phyloP scores from a whole-genome alignment of 2,797 vertebrate genomes.

The Poecilia wingei region DNA sequence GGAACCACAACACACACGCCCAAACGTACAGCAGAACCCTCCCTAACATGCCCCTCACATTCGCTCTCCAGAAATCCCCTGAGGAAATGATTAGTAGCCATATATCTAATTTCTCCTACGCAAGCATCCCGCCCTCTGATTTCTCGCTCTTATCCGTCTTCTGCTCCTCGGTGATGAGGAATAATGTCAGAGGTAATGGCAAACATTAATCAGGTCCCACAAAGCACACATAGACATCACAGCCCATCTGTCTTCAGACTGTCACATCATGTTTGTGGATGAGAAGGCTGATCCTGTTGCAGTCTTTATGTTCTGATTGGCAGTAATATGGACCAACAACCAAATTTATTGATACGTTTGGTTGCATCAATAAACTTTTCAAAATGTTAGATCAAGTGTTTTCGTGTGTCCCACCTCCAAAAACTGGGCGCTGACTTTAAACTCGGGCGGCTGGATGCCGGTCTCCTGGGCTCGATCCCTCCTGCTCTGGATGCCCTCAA shows the following conservation, averaged over 20 bases:
- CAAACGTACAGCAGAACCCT: slow-evolving; percentile 8
- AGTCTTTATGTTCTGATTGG: slow-evolving; percentile 57
- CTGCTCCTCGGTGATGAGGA: slow-evolving; percentile 51
- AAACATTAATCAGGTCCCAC: slow-evolving; percentile 67
- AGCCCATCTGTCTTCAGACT: slow-evolving; percentile 65
- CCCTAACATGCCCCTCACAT: slow-evolving; percentile 38
- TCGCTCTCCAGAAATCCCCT: slow-evolving; percentile 35
- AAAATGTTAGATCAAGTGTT: background rate
- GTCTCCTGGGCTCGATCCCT: slow-evolving; percentile 77
- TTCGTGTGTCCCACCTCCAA: slow-evolving; percentile 85
- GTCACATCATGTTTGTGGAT: slow-evolving; percentile 67
- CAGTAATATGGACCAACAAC: slow-evolving; percentile 41
- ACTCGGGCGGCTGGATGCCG: slow-evolving; percentile 84
- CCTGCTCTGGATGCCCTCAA: slow-evolving; percentile 87
- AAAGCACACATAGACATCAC: slow-evolving; percentile 57
- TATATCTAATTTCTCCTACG: slow-evolving; percentile 58
- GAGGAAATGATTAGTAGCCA: slow-evolving; percentile 49
- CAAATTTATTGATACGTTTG: background rate
- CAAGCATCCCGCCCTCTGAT: slow-evolving; percentile 40
- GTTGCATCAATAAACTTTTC: background rate
- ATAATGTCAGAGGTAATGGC: slow-evolving; percentile 69
- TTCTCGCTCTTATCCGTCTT: slow-evolving; percentile 43
- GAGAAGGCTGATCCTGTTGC: slow-evolving; percentile 37
- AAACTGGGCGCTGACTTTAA: slow-evolving; percentile 99
- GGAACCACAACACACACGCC: slow-evolving; percentile 29